Evolutionary conservation across 2,797 vertebrate genomes (phyloP), one percentile per base, ranked within the genome.

Genomic region (Rallus crepitans): DNA sequence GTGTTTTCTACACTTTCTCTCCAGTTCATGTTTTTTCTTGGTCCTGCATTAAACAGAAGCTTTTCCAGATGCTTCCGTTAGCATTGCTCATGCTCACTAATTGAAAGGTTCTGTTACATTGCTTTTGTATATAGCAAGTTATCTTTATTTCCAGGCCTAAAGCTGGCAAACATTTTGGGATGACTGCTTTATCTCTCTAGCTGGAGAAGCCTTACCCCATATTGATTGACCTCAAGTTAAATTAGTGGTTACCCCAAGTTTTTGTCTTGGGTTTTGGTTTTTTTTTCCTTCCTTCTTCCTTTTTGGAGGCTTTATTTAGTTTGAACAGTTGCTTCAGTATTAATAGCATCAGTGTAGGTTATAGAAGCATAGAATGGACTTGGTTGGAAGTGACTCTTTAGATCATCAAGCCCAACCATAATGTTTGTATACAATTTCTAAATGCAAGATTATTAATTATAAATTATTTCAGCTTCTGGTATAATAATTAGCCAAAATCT

Each of bases 81-180:
- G 7, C 14, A 24, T n/a, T 56, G 48, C 23, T 61, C 52, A 11
- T 30, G 9, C 19, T 83, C 0, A 0, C 33, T 77, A 47, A 18
- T 91, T 48, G 37, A 33, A 90, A 87, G 3, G 13, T 65, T 85
- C 72, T 60, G 6, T 33, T 77, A 20, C 14, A 1, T 42, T 91
- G 11, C 1, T 75, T 87, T 88, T 81, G 40, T 65, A 90, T 45
- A 30, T 20, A 61, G 16, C 45, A 88, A 45, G 3, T 86, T 70
- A 40, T 71, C 17, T 53, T 45, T 19, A 35, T 40, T 75, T n/a
- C 7, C 19, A 23, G 57, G 48, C 39, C 21, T 59, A 69, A 93
- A 83, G 25, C n/a, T 66, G 37, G 10, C 52, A 30, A 39, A 33
- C 6, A 4, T 82, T 73, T 87, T 79, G 13, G 33, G 35, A 35